Evolutionary conservation across 2,797 vertebrate species (phyloP), one percentile per base, ranked within the genome.

Genomic region (Sparidentex hasta): DNA sequence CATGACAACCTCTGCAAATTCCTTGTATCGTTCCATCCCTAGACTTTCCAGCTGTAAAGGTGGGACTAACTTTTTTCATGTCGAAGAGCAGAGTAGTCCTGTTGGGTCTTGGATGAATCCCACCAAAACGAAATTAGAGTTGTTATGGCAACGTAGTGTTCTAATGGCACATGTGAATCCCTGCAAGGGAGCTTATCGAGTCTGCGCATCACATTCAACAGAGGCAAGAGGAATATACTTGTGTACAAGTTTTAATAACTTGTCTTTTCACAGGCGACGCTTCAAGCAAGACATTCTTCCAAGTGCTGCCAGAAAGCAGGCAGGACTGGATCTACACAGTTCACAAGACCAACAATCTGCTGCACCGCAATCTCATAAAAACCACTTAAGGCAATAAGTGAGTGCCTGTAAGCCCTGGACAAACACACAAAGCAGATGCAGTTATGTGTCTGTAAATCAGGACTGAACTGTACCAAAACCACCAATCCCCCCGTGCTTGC

Each of bases 181-280:
- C 3, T 54, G 16, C n/a, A 44, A 29, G 18, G 48, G 23, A 57
- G 12, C 17, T 48, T 5, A 17, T 16, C 54, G 16, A 29, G 11
- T 54, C 0, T 52, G 17, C 0, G 1, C 13, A 54, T 20, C 9
- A 25, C 14, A 17, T 41, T 74, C 21, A 70, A 17, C 23, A 64
- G 44, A 52, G 55, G 7, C 50, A 21, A 12, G 21, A 33, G 5
- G n/a, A 13, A 2, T 23, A 21, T 14, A 44, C 8, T 6, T 57
- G 13, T 57, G 11, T 11, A 48, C 29, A 33, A 33, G 5, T 38
- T 59, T 43, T 46, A 75, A 29, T 71, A 20, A 51, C n/a, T 51
- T 66, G 4, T 68, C 46, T 41, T 70, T 82, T 46, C 13, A 54
- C 74, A 90, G 87, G 77, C 74, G 33, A 82, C 14, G 13, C 21